Evolutionary conservation across 2,888 invertebrate species (phyloP).

Genomic region (Campopleginae sp.): DNA sequence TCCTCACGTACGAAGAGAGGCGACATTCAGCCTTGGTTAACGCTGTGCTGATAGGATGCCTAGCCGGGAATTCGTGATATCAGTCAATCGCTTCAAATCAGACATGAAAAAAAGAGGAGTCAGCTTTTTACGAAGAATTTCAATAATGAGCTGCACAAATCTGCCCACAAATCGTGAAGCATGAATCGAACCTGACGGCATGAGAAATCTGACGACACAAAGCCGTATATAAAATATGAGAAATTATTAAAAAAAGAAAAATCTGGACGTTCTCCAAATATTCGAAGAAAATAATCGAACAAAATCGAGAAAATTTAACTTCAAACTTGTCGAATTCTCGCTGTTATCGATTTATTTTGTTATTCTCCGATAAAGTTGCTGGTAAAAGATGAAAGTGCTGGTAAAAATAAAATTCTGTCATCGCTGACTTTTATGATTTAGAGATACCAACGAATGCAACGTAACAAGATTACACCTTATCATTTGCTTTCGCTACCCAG

Average conservation of each 20-base stretch:
- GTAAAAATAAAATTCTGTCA: not conserved
- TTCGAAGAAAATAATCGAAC: not conserved
- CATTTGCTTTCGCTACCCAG: not conserved
- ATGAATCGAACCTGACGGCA: conserved; percentile 8
- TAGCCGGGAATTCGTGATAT: conserved; percentile 18
- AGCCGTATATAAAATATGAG: too few relatives aligned
- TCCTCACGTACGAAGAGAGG: conserved; percentile 11
- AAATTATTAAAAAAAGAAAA: not conserved
- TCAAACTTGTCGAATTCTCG: not conserved
- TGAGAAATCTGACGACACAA: not conserved
- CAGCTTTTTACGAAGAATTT: conserved; percentile 11
- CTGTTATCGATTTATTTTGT: not conserved
- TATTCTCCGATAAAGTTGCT: not conserved
- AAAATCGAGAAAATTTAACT: not conserved
- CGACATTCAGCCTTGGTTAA: conserved; percentile 47
- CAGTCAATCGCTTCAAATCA: conserved; percentile 32
- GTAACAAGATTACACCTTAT: not conserved
- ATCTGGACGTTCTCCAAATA: not conserved
- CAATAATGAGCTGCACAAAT: conserved; percentile 13
- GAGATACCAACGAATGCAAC: not conserved
- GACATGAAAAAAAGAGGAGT: conserved; percentile 11
- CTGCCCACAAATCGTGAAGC: not conserved
- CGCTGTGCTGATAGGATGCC: conserved; percentile 9
- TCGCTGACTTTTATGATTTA: not conserved
- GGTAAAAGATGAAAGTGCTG: not conserved